Conservation (phyloP, 2,888 invertebrate genomes). For the Teinopalpus imperialis region DNA sequence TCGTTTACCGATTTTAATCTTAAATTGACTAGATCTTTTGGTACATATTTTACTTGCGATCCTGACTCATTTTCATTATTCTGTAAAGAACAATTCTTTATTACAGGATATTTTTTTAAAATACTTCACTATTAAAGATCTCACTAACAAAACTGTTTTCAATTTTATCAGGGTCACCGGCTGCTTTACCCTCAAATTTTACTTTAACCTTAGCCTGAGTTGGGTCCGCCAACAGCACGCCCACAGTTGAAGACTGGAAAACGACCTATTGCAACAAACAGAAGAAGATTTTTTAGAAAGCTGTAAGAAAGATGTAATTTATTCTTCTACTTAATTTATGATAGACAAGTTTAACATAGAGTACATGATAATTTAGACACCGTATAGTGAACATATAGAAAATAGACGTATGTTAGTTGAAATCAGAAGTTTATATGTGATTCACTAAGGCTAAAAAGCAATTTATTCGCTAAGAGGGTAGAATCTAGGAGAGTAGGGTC, state of each 20-base stretch:
- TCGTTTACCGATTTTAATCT: conserved; percentile 24
- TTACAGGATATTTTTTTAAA: not conserved
- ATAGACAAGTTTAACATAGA: no score
- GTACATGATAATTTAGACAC: no score
- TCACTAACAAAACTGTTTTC: conserved; percentile 44
- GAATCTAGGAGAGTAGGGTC: no score
- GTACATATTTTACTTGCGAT: conserved; percentile 45
- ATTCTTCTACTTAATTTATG: no score
- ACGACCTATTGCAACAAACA: conserved; percentile 76
- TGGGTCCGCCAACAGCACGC: conserved; percentile 86
- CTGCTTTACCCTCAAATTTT: conserved; percentile 65
- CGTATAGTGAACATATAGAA: no score
- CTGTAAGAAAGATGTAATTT: not conserved
- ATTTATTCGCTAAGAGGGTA: no score
- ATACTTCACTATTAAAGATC: not conserved
- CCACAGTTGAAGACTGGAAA: conserved; percentile 85
- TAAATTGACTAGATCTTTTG: conserved; percentile 35
- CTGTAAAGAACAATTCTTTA: conserved; percentile 31
- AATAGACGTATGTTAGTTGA: no score
- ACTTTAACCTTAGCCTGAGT: conserved; percentile 84
- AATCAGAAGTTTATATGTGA: no score
- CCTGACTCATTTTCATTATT: conserved; percentile 43
- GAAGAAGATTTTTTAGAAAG: not conserved
- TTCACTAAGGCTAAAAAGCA: no score
- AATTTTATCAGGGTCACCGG: conserved; percentile 47